These are phyloP conservation scores for Cepaea nemoralis DNA, from an alignment of 1,140 invertebrate species.

Conservation along the genomic window DNA sequence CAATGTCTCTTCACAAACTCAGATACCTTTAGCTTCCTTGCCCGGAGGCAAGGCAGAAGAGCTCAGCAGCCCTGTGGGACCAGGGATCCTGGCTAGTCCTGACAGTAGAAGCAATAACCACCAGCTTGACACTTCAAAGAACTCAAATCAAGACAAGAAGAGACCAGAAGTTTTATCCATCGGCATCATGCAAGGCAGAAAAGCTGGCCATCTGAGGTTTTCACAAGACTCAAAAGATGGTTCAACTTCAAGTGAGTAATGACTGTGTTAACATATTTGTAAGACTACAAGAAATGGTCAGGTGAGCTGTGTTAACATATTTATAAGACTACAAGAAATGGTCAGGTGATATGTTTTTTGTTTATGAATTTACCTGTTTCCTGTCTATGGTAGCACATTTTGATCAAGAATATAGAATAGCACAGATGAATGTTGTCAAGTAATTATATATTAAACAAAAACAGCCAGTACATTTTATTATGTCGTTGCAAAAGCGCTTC, in stretches of 20 bases:
- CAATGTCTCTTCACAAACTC: not conserved
- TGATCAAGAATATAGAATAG: too few relatives aligned
- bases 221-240: slow-evolving; percentile 47
- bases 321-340: too few relatives aligned
- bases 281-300: too few relatives aligned
- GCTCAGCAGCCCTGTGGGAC: not conserved
- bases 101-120: not conserved
- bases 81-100: not conserved
- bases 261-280: too few relatives aligned
- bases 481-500: too few relatives aligned
- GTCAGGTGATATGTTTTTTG: too few relatives aligned
- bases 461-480: too few relatives aligned
- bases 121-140: not conserved
- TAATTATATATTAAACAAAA: too few relatives aligned
- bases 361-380: too few relatives aligned
- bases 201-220: slow-evolving; percentile 47
- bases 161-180: slow-evolving; percentile 29
- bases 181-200: slow-evolving; percentile 15
- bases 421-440: too few relatives aligned
- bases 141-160: slow-evolving; percentile 1
- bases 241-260: not conserved
- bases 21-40: not conserved
- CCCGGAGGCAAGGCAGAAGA: not conserved
- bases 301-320: too few relatives aligned
- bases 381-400: too few relatives aligned